Conservation (phyloP, 2,888 invertebrate genomes). For the Cheilosia vernalis region DNA sequence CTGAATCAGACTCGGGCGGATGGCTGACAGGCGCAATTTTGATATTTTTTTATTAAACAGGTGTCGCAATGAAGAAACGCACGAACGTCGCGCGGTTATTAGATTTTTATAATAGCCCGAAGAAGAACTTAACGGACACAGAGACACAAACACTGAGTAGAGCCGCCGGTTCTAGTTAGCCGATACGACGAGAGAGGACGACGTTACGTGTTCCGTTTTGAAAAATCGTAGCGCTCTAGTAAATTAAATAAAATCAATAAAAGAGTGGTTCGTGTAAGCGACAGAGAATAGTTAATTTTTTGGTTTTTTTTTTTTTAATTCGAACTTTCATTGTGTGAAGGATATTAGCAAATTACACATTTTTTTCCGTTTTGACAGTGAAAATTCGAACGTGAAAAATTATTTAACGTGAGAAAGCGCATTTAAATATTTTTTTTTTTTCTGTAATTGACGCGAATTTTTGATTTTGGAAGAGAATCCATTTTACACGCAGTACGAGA, state of each 20-base stretch:
- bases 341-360: not conserved
- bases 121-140: slow-evolving; percentile 39
- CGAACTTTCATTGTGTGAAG: slow-evolving; percentile 66
- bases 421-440: slow-evolving; percentile 1
- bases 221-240: slow-evolving; percentile 48
- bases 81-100: slow-evolving; percentile 62
- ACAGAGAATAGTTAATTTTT: slow-evolving; percentile 45
- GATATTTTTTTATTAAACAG: slow-evolving; percentile 21
- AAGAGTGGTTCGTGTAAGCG: slow-evolving; percentile 68
- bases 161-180: slow-evolving; percentile 27
- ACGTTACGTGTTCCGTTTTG: slow-evolving; percentile 64
- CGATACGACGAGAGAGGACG: slow-evolving; percentile 43
- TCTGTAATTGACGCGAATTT: slow-evolving; percentile 42
- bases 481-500: slow-evolving; percentile 65
- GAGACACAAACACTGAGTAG: slow-evolving; percentile 48
- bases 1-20: slow-evolving; percentile 65
- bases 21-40: slow-evolving; percentile 68
- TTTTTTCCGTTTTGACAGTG: slow-evolving; percentile 52
- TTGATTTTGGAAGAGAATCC: slow-evolving; percentile 8
- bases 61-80: slow-evolving; percentile 15
- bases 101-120: slow-evolving; percentile 26
- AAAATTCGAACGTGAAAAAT: slow-evolving; percentile 69
- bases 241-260: slow-evolving; percentile 73
- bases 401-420: slow-evolving; percentile 24
- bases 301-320: slow-evolving; percentile 32